A percentile compares a stretch with the other conserved stretches of the same genome.
Evolutionary conservation across 2,113 vertebrate genomes (phyloP).

Genomic region (Grantiella picta): DNA sequence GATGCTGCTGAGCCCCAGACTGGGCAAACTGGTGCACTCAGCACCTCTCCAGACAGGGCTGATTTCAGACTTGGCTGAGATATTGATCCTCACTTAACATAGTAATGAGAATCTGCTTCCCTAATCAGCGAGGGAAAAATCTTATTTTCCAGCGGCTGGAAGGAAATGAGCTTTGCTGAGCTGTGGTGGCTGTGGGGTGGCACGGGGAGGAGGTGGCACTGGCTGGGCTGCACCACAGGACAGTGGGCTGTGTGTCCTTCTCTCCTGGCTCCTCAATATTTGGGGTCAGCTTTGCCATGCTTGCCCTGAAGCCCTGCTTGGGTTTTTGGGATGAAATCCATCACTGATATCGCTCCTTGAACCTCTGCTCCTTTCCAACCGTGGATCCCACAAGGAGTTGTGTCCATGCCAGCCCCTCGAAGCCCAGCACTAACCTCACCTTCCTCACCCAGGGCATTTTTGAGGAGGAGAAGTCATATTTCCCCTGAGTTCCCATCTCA

Average conservation of each 20-base stretch:
- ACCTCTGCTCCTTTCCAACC: background rate
- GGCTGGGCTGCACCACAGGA: background rate
- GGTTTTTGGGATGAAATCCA: background rate
- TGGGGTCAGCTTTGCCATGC: accelerated
- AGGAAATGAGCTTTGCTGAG: background rate
- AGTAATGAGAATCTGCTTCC: slow-evolving; percentile 43
- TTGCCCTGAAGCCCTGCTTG: background rate
- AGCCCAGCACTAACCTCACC: background rate
- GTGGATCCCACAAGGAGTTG: background rate
- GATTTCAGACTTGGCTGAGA: background rate
- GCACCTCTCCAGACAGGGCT: background rate
- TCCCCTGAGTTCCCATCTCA: accelerated
- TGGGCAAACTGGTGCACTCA: background rate
- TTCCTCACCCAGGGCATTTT: accelerated
- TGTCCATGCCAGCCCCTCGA: background rate
- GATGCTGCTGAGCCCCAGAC: background rate
- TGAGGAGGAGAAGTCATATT: background rate
- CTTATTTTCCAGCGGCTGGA: slow-evolving; percentile 27
- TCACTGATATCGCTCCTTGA: accelerated
- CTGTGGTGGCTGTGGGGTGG: background rate
- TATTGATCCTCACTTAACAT: slow-evolving; percentile 32
- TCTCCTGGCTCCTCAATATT: background rate
- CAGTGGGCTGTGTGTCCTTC: accelerated
- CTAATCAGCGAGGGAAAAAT: slow-evolving; percentile 27
- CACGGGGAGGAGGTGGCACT: background rate